These are phyloP conservation scores for Naja naja DNA, from an alignment of 2,113 vertebrate genomes.

Conservation along the genomic window DNA sequence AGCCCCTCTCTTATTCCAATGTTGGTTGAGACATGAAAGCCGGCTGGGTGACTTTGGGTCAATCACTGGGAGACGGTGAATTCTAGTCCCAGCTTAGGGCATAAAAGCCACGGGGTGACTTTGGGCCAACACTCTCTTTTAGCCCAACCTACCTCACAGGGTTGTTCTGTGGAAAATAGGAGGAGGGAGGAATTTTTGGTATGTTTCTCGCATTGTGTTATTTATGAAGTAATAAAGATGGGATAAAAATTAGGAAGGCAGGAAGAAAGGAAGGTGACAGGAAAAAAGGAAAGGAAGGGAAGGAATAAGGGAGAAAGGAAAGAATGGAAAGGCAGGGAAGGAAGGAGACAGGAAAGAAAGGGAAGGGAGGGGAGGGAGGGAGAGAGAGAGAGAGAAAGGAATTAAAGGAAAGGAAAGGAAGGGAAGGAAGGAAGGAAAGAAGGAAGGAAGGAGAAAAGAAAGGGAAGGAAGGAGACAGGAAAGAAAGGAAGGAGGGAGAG, in stretches of 20 bases:
- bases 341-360: too few relatives aligned
- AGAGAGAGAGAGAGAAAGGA: too few relatives aligned
- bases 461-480: too few relatives aligned
- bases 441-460: accelerated
- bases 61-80: background rate
- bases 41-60: background rate
- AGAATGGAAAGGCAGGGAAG: too few relatives aligned
- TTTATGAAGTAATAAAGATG: background rate
- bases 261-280: too few relatives aligned
- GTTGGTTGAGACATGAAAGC: background rate
- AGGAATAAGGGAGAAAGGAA: too few relatives aligned
- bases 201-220: background rate
- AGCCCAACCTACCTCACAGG: background rate
- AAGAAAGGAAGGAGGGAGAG: accelerated
- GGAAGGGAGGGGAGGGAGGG: too few relatives aligned
- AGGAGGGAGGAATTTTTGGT: background rate
- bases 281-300: too few relatives aligned
- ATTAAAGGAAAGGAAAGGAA: too few relatives aligned
- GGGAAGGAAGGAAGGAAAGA: too few relatives aligned
- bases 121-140: background rate
- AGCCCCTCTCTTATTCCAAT: background rate
- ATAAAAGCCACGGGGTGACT: background rate
- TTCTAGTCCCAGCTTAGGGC: background rate
- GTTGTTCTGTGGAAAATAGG: background rate
- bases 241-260: background rate